Percentiles rank a stretch among this genome's conserved stretches.
Conservation (phyloP, 2,113 vertebrate genomes). For the Rhadina sibilatrix region DNA sequence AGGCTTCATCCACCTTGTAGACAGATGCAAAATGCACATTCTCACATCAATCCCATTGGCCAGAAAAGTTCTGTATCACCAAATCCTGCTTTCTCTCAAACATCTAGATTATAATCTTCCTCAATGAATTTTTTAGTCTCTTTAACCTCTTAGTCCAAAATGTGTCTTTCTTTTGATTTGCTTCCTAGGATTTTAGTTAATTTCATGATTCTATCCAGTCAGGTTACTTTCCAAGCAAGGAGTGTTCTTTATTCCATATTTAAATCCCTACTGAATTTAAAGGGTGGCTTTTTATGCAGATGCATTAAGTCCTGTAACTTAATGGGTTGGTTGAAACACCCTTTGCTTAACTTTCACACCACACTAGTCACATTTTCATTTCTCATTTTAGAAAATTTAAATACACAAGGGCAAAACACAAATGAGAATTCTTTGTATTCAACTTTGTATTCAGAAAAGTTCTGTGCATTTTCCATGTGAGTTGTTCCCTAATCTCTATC, state of each 20-base stretch:
- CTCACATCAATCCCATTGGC: background rate
- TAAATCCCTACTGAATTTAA: background rate
- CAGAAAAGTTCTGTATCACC: background rate
- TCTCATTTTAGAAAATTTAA: conserved; percentile 23
- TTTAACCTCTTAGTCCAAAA: background rate
- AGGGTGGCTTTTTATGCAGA: background rate
- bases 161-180: background rate
- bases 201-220: background rate
- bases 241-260: background rate
- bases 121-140: background rate
- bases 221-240: background rate
- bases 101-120: background rate
- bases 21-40: background rate
- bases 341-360: conserved; percentile 20
- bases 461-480: conserved; percentile 24
- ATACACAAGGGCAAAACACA: conserved; percentile 21
- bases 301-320: background rate
- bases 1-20: background rate
- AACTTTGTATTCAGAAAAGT: background rate
- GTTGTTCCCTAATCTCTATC: conserved; percentile 25
- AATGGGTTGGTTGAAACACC: background rate
- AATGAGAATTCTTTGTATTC: conserved; percentile 22
- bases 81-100: background rate
- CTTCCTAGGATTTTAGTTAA: background rate
- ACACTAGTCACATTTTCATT: conserved; percentile 32